Base-by-base conservation (phyloP, 2,797 vertebrate genomes). In the Sebastolobus altivelis region DNA sequence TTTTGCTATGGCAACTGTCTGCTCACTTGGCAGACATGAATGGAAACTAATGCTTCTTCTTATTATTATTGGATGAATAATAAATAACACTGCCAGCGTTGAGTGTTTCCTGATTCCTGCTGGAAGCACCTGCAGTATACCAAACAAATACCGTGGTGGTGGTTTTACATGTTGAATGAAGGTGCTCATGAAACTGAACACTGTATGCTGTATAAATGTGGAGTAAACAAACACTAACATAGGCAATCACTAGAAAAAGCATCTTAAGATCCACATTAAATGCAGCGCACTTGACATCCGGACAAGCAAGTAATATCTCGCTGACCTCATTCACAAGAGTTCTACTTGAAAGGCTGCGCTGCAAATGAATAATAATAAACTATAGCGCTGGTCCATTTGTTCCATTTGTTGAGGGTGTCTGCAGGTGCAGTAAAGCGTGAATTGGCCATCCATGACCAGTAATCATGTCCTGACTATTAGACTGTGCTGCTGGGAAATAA, bases 401-500 rank as follows among this genome's bases (percentile, higher is more conserved):
- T 84, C 58, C 78, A 71, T 80, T 77, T 79, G 75, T 81, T 79
- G 66, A 37, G 61, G 40, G 46, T 65, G 60, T 81, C 74, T 84
- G 72, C 74, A 80, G 76, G 67, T 85, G 74, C 62, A 86, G 73
- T 75, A 82, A 81, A 73, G 66, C 73, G 71, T 84, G 68, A 86
- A 89, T 86, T 87, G 81, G 78, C 79, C 87, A 88, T 81, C 78
- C 88, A 91, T 87, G 88, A 87, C 87, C 62, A 59, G 88, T 77
- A 91, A 89, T 90, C 85, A 87, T 84, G 82, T 76, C 72, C 72
- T 72, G 79, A 81, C 79, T 80, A 83, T 88, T 92, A 86, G 72
- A 88, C 79, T 40, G 54, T 38, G 67, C 81, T 85, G 76, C 77
- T 84, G 88, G 90, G 88, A 90, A 90, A 92, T 90, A 84, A 92